Conservation (phyloP, 2,888 invertebrate genomes). For the Apotomis capreana region DNA sequence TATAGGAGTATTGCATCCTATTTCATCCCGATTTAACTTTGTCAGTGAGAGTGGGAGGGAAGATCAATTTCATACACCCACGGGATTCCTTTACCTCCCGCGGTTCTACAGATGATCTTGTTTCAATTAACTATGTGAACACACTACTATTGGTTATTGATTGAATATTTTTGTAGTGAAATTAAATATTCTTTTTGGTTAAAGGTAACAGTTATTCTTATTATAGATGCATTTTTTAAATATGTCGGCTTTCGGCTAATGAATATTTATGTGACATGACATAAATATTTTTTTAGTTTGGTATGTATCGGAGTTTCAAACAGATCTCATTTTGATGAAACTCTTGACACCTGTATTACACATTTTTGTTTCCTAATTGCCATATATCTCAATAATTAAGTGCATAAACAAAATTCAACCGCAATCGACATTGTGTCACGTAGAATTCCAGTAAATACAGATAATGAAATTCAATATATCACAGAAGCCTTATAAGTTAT, state of each 20-base stretch:
- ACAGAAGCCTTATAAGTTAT: slow-evolving; percentile 39
- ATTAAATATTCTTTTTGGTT: slow-evolving; percentile 12
- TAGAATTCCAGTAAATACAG: slow-evolving; percentile 18
- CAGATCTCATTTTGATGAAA: no score
- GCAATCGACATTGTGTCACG: slow-evolving; percentile 21
- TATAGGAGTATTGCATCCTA: slow-evolving; percentile 43
- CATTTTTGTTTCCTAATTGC: slow-evolving; percentile 12
- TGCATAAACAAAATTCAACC: slow-evolving; percentile 18
- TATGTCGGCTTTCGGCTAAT: no score
- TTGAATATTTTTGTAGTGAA: slow-evolving; percentile 32
- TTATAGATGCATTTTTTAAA: background rate
- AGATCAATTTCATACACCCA: slow-evolving; percentile 62
- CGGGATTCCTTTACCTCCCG: slow-evolving; percentile 60
- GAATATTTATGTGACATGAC: no score
- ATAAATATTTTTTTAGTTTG: no score
- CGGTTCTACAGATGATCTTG: slow-evolving; percentile 63
- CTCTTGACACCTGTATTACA: no score
- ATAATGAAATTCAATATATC: slow-evolving; percentile 36
- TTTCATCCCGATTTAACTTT: slow-evolving; percentile 50
- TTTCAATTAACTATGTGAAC: slow-evolving; percentile 71
- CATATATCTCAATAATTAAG: slow-evolving; percentile 3
- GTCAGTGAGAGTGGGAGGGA: slow-evolving; percentile 51
- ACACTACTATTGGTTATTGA: slow-evolving; percentile 45
- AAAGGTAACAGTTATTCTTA: background rate
- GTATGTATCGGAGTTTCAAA: no score